These are phyloP conservation scores for Onchidella celtica DNA, from an alignment of 2,888 invertebrate genomes.

Conservation along the genomic window DNA sequence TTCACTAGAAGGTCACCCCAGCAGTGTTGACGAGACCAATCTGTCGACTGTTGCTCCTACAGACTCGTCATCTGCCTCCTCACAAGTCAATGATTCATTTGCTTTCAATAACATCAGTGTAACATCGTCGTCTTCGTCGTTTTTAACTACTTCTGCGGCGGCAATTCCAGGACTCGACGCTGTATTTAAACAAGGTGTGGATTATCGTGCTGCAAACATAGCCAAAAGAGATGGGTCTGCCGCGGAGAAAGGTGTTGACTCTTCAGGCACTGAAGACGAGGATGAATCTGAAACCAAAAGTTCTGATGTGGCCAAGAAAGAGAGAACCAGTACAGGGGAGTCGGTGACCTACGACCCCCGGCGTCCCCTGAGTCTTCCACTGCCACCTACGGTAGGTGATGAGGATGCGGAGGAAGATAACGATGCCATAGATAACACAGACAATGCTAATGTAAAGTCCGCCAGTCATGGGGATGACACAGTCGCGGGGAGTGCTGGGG, in stretches of 20 bases:
- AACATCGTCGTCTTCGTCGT: neutral
- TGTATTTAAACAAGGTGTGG: constrained; percentile 33
- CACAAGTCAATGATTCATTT: constrained; percentile 26
- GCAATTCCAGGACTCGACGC: constrained; percentile 28
- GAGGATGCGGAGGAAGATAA: constrained; percentile 45
- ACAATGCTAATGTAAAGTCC: neutral
- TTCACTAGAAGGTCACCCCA: neutral
- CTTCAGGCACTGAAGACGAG: neutral
- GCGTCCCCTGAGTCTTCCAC: constrained; percentile 51
- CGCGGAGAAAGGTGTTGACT: neutral
- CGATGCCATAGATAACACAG: constrained; percentile 10
- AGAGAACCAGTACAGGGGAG: constrained; percentile 10
- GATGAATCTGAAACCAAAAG: neutral
- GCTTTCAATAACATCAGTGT: neutral
- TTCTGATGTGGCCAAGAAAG: neutral
- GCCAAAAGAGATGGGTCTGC: neutral
- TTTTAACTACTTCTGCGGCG: neutral
- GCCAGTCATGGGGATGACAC: neutral
- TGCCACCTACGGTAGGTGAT: constrained; percentile 43
- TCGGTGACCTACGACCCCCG: constrained; percentile 15
- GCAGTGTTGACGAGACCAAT: neutral
- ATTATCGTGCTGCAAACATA: neutral
- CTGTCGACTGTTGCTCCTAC: neutral
- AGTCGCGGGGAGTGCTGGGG: neutral
- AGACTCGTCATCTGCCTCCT: constrained; percentile 8